These are phyloP conservation scores for Prionace glauca DNA, from an alignment of 2,797 vertebrate genomes.

Conservation along the genomic window DNA sequence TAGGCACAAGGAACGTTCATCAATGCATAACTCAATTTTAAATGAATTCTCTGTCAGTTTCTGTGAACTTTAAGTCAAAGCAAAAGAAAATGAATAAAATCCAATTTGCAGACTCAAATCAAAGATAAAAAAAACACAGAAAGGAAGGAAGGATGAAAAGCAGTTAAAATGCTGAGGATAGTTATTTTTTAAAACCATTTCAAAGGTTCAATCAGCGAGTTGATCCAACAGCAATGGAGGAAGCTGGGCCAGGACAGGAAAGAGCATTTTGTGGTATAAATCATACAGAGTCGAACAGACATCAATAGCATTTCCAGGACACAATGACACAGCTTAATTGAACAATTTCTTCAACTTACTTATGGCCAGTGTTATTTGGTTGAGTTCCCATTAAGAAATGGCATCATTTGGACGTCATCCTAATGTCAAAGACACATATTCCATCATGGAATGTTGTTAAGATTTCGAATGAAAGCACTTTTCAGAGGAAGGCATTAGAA, in stretches of 20 bases:
- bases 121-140: not conserved
- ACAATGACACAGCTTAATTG: not conserved
- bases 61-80: constrained; percentile 2
- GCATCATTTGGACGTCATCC: not conserved
- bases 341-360: not conserved
- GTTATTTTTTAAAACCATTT: not conserved
- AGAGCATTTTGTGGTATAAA: not conserved
- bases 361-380: not conserved
- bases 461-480: constrained; percentile 16
- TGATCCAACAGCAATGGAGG: not conserved
- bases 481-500: constrained; percentile 7
- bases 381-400: not conserved
- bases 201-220: not conserved
- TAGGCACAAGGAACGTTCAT: not conserved
- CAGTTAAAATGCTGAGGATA: not conserved
- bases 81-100: not conserved
- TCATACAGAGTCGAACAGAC: not conserved
- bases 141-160: not conserved
- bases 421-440: not conserved
- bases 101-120: not conserved
- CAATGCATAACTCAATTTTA: not conserved
- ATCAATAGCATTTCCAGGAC: constrained; percentile 4
- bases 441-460: constrained; percentile 1
- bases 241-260: not conserved
- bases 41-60: not conserved